Percentiles rank a stretch among this genome's conserved stretches.
Evolutionary conservation across 2,797 vertebrate genomes (phyloP).

Genomic region (Urocyon cinereoargenteus): DNA sequence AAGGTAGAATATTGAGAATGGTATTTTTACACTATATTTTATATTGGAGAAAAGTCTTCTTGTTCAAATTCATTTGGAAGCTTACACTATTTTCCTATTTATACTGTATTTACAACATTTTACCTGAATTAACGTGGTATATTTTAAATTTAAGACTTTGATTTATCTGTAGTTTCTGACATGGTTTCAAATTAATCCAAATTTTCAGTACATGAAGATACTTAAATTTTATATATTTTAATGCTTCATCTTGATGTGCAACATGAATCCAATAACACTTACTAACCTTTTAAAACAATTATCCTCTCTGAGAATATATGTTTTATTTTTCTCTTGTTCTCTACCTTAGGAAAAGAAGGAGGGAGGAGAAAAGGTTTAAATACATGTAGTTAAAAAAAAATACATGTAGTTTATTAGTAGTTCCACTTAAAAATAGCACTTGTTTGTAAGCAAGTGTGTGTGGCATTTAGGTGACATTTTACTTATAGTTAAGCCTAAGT

Average conservation of each 20-base stretch:
- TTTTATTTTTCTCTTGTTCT: neutral
- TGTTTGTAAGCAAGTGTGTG: neutral
- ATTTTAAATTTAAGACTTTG: conserved; percentile 33
- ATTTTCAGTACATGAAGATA: conserved; percentile 12
- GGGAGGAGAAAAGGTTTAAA: conserved; percentile 41
- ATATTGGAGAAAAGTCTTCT: conserved; percentile 33
- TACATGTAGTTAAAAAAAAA: neutral
- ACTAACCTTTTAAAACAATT: neutral
- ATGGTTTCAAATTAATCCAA: conserved; percentile 47
- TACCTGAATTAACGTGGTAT: conserved; percentile 16
- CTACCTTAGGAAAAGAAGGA: neutral
- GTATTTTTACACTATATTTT: conserved; percentile 40
- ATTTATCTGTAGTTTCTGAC: conserved; percentile 39
- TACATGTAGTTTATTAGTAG: neutral
- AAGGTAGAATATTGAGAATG: neutral
- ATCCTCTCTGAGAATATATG: neutral
- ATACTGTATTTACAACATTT: neutral
- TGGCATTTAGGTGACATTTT: conserved; percentile 28
- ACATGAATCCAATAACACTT: conserved; percentile 18
- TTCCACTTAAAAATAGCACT: neutral
- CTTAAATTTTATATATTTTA: conserved; percentile 34
- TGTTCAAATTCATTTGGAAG: conserved; percentile 33
- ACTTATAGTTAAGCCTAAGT: conserved; percentile 40
- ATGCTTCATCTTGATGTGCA: neutral
- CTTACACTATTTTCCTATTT: neutral